Evolutionary conservation across 2,113 vertebrate species (phyloP), one percentile per base, ranked within the genome.

Genomic region (Microcebus lehilahytsara): DNA sequence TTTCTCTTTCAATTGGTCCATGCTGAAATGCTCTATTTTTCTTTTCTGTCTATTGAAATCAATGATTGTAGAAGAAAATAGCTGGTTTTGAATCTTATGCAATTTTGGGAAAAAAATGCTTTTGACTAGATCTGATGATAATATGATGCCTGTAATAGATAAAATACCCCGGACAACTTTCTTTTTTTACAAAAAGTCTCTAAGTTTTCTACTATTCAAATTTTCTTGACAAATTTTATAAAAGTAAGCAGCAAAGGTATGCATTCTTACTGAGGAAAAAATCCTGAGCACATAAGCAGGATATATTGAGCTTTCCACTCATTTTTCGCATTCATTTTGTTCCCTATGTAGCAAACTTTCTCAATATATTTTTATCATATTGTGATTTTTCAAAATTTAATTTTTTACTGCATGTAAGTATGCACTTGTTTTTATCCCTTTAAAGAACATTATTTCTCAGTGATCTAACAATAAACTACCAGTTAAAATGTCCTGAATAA

Each of bases 91-190:
- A 89, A 91, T 93, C 66, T 91, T 58, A 92, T 4, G 25, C 34
- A 84, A 64, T 91, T 95, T 71, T 49, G 12, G 60, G 51, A 95
- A 96, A 58, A 58, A 93, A 75, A 84, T 53, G 40, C 42, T 94
- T 96, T 89, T 83, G n/a, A 93, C 27, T 86, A 79, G 27, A 75
- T 60, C 60, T 78, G 27, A 85, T 93, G 79, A 97, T 84, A 90
- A 90, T 92, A 75, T 78, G 30, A 96, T 78, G 53, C 14, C 95
- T 89, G 9, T 22, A 96, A 77, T 66, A 37, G 49, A 71, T 91
- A 64, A 81, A 89, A 84, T 72, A 17, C 5, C 37, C 88, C 34
- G 71, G 49, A 25, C 91, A 91, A 89, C 37, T 79, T 56, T 71
- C 12, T 79, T 58, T 67, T 56, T 56, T 72, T 37, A 49, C 34